Conservation (phyloP, 35 echinoderm and acorn worm genomes). For the Strongylocentrotus purpuratus region DNA sequence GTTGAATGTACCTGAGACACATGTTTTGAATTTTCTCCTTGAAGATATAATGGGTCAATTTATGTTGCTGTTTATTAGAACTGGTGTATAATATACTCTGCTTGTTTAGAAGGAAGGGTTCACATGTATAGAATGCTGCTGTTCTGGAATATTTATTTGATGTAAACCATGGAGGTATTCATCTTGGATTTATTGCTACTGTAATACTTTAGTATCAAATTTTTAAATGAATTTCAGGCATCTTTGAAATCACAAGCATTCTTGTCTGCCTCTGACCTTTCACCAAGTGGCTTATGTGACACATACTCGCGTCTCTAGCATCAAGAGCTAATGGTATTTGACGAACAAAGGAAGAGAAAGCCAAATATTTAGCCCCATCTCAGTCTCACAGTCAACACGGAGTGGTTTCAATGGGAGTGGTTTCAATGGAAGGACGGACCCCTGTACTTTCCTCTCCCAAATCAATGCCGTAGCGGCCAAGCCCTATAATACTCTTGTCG, state of each 20-base stretch:
- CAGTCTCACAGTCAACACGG: not conserved
- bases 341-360: conserved; percentile 22
- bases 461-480: conserved; percentile 11
- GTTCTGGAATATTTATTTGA: not conserved
- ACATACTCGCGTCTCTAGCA: not conserved
- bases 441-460: conserved; percentile 24
- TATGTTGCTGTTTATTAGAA: too few relatives aligned
- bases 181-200: not conserved
- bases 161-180: not conserved
- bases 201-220: not conserved
- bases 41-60: too few relatives aligned
- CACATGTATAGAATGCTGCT: not conserved
- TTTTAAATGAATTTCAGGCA: not conserved
- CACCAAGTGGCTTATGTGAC: not conserved
- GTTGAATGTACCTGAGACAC: too few relatives aligned
- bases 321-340: conserved; percentile 24
- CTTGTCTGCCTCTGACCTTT: not conserved
- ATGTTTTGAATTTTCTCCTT: too few relatives aligned
- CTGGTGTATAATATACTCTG: too few relatives aligned
- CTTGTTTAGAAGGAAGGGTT: too few relatives aligned
- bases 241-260: conserved; percentile 11
- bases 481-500: conserved; percentile 10
- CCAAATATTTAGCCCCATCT: conserved; percentile 29
- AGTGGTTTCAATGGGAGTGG: conserved; percentile 5
- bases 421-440: conserved; percentile 20